Evolutionary conservation across 2,888 invertebrate genomes (phyloP), one percentile per base, ranked within the genome.

Genomic region (Muscina levida): DNA sequence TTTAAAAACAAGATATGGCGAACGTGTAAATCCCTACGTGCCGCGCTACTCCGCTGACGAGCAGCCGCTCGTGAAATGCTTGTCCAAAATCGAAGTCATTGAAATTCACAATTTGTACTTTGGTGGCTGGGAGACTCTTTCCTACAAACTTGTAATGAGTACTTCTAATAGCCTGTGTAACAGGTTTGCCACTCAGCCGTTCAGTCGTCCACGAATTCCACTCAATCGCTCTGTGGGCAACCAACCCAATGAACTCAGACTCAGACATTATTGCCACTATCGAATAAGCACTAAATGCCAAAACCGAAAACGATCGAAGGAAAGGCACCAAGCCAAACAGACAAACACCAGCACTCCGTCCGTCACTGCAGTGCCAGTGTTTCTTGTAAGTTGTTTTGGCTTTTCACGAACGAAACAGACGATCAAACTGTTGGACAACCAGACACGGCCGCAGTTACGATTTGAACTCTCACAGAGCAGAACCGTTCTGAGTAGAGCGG

Each of bases 391-490:
- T 79, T 75, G 79, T 31, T 31, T 31, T 31, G 31, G 31, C 31
- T 31, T 31, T 31, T 31, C 8, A 31, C 31, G 31, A 31, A 31
- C 31, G 31, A 31, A 8, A 31, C 31, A 3, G 31, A 31, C 31
- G 31, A 31, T 31, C 31, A 68, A 78, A 73, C 73, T 76, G 79
- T 71, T 74, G 79, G 78, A 65, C 79, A 76, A 79, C 76, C 65
- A 72, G 67, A 78, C 81, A 79, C 66, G 67, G 82, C 81, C 79
- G 68, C 87, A 88, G 89, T 88, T 87, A 85, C 85, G 86, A 86
- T 88, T 87, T 87, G 86, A 86, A 86, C 86, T 87, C 85, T 84
- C 84, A 85, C 83, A 85, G 86, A 85, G 85, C 84, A 88, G 89
- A 89, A 89, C 88, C 84, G 86, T 88, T 88, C 86, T 87, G 73